Percentiles rank a stretch among this genome's conserved stretches.
Evolutionary conservation across 2,888 invertebrate species (phyloP).

Genomic region (Drosophila incognita): DNA sequence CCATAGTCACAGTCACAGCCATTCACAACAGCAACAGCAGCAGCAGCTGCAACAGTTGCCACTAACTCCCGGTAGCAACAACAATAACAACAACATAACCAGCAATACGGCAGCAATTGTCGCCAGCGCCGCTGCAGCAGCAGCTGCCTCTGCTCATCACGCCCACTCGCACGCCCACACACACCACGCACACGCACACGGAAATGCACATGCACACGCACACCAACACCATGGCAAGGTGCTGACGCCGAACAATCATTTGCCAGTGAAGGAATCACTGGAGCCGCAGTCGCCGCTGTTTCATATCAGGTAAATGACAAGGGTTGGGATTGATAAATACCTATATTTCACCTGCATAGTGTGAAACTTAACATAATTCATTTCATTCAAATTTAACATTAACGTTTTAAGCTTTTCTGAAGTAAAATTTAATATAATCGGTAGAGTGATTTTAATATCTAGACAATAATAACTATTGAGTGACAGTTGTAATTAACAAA

Average conservation of each 20-base stretch:
- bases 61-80: constrained; percentile 45
- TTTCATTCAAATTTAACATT: neutral
- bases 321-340: neutral
- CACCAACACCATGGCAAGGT: constrained; percentile 78
- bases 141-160: constrained; percentile 56
- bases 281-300: constrained; percentile 85
- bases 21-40: constrained; percentile 42
- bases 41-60: constrained; percentile 53
- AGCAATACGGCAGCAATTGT: constrained; percentile 64
- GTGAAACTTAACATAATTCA: neutral
- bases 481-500: neutral
- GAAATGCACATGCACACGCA: constrained; percentile 52
- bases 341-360: too few relatives aligned
- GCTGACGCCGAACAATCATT: constrained; percentile 82
- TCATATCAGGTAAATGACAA: constrained; percentile 83
- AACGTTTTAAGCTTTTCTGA: neutral
- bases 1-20: constrained; percentile 51
- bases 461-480: neutral
- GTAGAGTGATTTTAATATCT: neutral
- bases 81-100: constrained; percentile 30
- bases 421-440: neutral
- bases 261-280: constrained; percentile 80
- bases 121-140: constrained; percentile 64
- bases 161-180: constrained; percentile 62
- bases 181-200: constrained; percentile 54